phyloP scores from a whole-genome alignment of 2,888 invertebrate genomes.

The Petrolisthes manimaculis region DNA sequence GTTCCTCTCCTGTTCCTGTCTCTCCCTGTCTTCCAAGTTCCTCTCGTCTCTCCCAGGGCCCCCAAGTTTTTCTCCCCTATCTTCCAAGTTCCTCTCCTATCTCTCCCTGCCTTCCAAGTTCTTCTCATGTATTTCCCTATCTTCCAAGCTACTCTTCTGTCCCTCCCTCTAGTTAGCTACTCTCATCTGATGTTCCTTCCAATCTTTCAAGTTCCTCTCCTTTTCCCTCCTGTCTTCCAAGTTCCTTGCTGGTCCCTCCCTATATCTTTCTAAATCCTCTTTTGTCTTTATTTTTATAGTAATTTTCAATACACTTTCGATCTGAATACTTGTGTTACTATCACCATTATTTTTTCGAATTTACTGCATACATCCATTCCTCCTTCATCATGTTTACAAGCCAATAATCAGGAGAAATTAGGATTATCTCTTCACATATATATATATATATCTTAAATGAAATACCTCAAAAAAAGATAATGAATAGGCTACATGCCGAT shows the following conservation, averaged over 20 bases:
- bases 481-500: too few relatives aligned
- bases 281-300: neutral
- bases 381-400: too few relatives aligned
- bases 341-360: too few relatives aligned
- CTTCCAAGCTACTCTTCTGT: neutral
- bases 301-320: too few relatives aligned
- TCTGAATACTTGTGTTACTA: too few relatives aligned
- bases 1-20: neutral
- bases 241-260: neutral
- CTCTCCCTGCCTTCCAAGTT: neutral
- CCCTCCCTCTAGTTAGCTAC: neutral
- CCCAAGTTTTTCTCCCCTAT: neutral
- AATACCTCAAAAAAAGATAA: too few relatives aligned
- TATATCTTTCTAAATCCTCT: neutral
- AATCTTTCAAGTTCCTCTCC: neutral
- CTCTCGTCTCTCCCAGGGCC: too few relatives aligned
- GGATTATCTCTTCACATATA: too few relatives aligned
- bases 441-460: too few relatives aligned
- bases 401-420: too few relatives aligned
- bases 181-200: neutral
- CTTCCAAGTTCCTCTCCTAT: too few relatives aligned
- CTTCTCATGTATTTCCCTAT: neutral
- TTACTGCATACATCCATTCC: too few relatives aligned
- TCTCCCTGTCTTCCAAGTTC: neutral
- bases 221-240: neutral